Evolutionary conservation across 2,113 vertebrate species (phyloP), one percentile per base, ranked within the genome.

Genomic region (Mohoua ochrocephala): DNA sequence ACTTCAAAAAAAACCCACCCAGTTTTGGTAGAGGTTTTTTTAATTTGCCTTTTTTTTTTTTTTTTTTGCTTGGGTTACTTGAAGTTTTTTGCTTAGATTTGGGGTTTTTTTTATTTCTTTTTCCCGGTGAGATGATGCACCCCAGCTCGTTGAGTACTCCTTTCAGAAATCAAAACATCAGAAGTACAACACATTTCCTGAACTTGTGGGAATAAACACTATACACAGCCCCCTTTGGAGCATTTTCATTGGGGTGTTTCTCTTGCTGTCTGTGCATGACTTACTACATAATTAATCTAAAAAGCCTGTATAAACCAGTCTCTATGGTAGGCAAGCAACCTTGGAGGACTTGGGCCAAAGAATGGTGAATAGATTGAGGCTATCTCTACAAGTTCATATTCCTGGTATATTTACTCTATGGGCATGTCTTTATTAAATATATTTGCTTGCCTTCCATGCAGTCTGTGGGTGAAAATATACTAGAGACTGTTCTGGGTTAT

Each of bases 1-100:
- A 41, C 12, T 54, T 80, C 0, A 27, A 54, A 78, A 77, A 67
- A 28, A 6, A 1, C 2, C 4, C 5, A 28, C 10, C 8, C 7
- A 1, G 2, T 28, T 79, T 85, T 77, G 4, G 6, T 54, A 85
- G 26, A 45, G 3, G 1, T 68, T 87, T 75, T 69, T 20, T 45
- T 63, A n/a, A 67, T 67, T 67, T 79, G 7, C 2, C 15, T 91
- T 67, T 11, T n/a, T n/a, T n/a, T n/a, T n/a, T n/a, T n/a, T n/a
- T n/a, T n/a, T n/a, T n/a, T n/a, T n/a, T n/a, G n/a, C n/a, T n/a
- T n/a, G 6, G 8, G 11, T 39, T 84, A 3, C 4, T 31, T 33
- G 9, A 47, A 14, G 1, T 6, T 33, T 60, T 61, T 22, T 50
- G 26, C 27, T 20, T 64, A 44, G 33, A 4, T 31, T 26, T 80